A percentile compares a stretch with the other conserved stretches of the same genome.
Conservation (phyloP, 2,888 invertebrate genomes). For the Chloromyia formosa region DNA sequence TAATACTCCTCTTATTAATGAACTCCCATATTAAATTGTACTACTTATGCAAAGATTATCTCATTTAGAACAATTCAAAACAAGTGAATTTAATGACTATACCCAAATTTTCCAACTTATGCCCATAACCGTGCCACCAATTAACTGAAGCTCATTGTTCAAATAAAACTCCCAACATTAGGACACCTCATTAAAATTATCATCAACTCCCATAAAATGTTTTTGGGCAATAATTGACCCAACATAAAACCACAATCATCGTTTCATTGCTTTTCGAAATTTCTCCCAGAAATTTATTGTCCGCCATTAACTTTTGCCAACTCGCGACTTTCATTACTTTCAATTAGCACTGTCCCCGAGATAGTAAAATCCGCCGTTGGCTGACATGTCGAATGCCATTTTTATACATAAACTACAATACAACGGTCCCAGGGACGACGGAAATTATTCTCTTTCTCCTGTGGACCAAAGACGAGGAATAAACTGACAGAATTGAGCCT, state of each 20-base stretch:
- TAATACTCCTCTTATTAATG: too few relatives aligned
- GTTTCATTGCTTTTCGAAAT: constrained; percentile 22
- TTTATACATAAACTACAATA: not conserved
- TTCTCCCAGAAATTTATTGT: constrained; percentile 23
- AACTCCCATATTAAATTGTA: too few relatives aligned
- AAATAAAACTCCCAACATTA: constrained; percentile 2
- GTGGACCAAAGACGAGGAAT: not conserved
- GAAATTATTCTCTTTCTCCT: not conserved
- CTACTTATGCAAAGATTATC: too few relatives aligned
- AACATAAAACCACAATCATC: constrained; percentile 30
- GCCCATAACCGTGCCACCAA: not conserved
- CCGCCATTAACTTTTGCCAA: constrained; percentile 31
- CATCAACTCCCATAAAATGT: not conserved
- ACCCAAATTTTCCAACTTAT: not conserved
- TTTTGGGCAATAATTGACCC: constrained; percentile 4
- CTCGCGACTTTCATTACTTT: constrained; percentile 37
- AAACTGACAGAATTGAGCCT: not conserved
- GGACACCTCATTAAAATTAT: constrained; percentile 1
- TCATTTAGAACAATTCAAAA: not conserved
- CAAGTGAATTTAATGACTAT: not conserved
- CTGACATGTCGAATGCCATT: too few relatives aligned
- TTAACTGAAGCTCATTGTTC: not conserved
- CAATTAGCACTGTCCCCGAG: constrained; percentile 29
- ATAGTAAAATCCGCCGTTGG: constrained; percentile 13
- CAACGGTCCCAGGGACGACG: not conserved